Base-by-base conservation (phyloP, 2,113 vertebrate species). In the Channa argus region DNA sequence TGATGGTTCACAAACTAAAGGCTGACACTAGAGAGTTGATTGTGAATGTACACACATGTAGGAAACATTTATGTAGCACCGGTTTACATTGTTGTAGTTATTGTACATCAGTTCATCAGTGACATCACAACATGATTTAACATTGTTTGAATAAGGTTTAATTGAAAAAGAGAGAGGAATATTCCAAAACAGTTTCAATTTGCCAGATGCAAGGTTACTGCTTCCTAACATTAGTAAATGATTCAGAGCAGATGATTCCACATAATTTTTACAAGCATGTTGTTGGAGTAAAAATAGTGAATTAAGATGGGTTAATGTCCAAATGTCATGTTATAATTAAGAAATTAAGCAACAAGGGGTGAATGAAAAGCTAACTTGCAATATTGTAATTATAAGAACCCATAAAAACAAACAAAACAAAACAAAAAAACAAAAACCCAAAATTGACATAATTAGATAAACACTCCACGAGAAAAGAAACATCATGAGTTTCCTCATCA, bases 181-280 rank as follows among this genome's bases (percentile, higher is more conserved):
- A 15, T 15, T 10, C 46, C 14, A 5, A 8, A 3, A 63, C 11
- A 2, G 15, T 6, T 5, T 60, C 14, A 0, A 41, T 12, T 10
- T 55, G 44, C 61, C 44, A 61, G 34, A 66, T 71, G 36, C 38
- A 61, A 51, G 72, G 55, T 71, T 62, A 56, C 7, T 0, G 13
- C 37, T 59, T 69, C 5, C 24, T 50, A 67, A 55, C 47, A 7
- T 24, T 8, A 51, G 34, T 24, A 34, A 58, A 47, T 80, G 47
- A 65, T 34, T 61, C 44, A 4, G 44, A 50, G 7, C 24, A 51
- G 24, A 54, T 62, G 50, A 81, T 54, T 9, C 1, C 24, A 24
- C 24, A 24, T 1, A 24, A 58, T 64, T 36, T 47, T 46, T 34
- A 39, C 9, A 64, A 45, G 24, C 51, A 51, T 43, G 10, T 63